Conservation (phyloP, 2,113 vertebrate species). For the Natator depressus region DNA sequence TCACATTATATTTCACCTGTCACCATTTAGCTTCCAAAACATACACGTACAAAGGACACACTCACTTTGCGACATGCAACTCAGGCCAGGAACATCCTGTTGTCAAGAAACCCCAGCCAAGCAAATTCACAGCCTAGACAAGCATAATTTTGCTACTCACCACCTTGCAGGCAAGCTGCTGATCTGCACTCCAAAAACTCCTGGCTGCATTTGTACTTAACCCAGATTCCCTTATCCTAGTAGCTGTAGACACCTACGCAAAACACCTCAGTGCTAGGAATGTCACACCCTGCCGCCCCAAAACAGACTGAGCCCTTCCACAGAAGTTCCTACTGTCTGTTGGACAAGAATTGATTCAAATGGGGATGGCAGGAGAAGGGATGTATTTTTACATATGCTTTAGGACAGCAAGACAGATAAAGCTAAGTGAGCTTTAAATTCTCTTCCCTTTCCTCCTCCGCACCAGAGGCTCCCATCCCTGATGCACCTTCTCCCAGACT, state of each 20-base stretch:
- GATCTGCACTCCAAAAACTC: neutral
- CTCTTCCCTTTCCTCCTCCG: neutral
- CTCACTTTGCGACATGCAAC: neutral
- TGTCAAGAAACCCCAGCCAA: neutral
- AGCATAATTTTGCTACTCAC: neutral
- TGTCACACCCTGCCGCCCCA: neutral
- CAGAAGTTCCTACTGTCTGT: neutral
- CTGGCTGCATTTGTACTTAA: neutral
- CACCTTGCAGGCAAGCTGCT: rapidly evolving
- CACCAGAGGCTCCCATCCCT: neutral
- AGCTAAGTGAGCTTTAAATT: too few relatives aligned
- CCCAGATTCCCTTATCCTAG: neutral
- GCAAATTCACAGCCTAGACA: neutral
- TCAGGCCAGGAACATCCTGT: neutral
- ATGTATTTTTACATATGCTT: neutral
- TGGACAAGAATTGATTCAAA: neutral
- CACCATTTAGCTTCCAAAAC: rapidly evolving
- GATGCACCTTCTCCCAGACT: neutral
- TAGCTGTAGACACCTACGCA: rapidly evolving
- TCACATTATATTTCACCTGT: neutral
- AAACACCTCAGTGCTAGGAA: neutral
- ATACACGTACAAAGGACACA: rapidly evolving
- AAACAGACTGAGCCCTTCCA: neutral
- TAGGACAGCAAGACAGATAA: too few relatives aligned
- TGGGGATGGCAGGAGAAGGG: neutral